Conservation (phyloP, 2,888 invertebrate genomes). For the Tanypteryx hageni region DNA sequence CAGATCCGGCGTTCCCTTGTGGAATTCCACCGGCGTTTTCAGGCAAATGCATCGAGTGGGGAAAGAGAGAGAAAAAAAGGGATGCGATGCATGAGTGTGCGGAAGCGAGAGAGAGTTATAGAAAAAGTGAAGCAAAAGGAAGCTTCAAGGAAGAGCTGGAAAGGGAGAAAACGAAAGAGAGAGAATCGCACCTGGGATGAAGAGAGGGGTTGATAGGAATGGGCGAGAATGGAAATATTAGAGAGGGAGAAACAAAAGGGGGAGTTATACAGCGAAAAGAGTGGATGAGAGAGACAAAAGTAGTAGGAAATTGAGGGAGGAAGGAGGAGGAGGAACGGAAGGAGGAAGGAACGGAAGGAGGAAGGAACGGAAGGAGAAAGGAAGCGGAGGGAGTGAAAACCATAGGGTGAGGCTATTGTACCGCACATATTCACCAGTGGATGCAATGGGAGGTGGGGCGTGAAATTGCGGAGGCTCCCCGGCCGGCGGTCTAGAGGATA, state of each 20-base stretch:
- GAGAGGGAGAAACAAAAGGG: background rate
- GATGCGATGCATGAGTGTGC: background rate
- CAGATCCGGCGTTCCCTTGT: background rate
- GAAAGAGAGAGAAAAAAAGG: too few relatives aligned
- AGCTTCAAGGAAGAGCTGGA: background rate
- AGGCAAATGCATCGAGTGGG: too few relatives aligned
- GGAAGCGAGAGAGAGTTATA: background rate
- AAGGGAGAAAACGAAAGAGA: background rate
- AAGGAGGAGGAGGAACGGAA: background rate
- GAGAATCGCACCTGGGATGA: background rate
- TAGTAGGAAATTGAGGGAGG: background rate
- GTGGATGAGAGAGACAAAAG: background rate
- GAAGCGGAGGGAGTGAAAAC: background rate
- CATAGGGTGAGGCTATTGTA: background rate
- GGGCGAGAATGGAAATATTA: background rate
- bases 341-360: background rate
- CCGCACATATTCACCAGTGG: conserved; percentile 21
- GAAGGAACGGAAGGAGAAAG: background rate
- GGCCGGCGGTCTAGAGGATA: conserved; percentile 35
- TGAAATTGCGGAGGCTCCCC: conserved; percentile 46
- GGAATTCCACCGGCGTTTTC: too few relatives aligned
- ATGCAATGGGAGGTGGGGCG: conserved; percentile 53
- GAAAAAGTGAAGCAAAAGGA: background rate
- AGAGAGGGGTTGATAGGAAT: background rate
- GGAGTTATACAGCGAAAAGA: background rate